Conservation (phyloP, 1,140 invertebrate species). For the Drosophila hydei region DNA sequence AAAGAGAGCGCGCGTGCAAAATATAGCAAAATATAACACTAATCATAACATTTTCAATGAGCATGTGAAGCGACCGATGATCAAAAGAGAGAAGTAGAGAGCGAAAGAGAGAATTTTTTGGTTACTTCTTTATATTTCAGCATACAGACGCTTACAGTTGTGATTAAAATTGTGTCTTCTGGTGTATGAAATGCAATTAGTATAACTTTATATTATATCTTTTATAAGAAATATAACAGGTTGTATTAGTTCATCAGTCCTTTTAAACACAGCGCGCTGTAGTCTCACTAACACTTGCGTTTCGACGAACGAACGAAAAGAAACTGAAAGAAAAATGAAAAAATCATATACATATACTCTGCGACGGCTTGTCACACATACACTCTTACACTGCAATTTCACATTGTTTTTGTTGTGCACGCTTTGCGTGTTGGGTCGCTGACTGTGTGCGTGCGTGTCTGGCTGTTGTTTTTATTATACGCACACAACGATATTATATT, state of each 20-base stretch:
- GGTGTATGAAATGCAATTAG: not conserved
- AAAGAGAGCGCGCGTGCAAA: slow-evolving; percentile 31
- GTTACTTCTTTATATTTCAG: slow-evolving; percentile 15
- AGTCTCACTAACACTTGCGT: slow-evolving; percentile 68
- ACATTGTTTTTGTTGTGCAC: slow-evolving; percentile 49
- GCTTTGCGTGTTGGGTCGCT: slow-evolving; percentile 34
- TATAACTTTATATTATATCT: slow-evolving; percentile 1
- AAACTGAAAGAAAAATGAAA: slow-evolving; percentile 71
- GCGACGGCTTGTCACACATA: slow-evolving; percentile 35
- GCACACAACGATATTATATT: slow-evolving; percentile 35
- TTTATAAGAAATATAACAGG: not conserved
- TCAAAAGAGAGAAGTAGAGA: slow-evolving; percentile 28
- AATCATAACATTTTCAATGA: slow-evolving; percentile 61
- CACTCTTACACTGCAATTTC: slow-evolving; percentile 42
- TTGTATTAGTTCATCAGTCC: slow-evolving; percentile 15
- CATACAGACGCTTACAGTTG: slow-evolving; percentile 5
- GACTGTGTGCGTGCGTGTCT: slow-evolving; percentile 43
- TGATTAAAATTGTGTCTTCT: not conserved
- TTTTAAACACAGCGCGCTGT: slow-evolving; percentile 25
- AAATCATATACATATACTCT: slow-evolving; percentile 52
- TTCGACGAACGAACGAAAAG: slow-evolving; percentile 61
- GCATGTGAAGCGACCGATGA: slow-evolving; percentile 22
- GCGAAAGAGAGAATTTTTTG: slow-evolving; percentile 12
- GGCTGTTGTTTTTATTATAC: slow-evolving; percentile 50
- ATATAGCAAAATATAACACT: slow-evolving; percentile 59